These are phyloP conservation scores for Selene dorsalis DNA, from an alignment of 2,797 vertebrate species.

Conservation along the genomic window DNA sequence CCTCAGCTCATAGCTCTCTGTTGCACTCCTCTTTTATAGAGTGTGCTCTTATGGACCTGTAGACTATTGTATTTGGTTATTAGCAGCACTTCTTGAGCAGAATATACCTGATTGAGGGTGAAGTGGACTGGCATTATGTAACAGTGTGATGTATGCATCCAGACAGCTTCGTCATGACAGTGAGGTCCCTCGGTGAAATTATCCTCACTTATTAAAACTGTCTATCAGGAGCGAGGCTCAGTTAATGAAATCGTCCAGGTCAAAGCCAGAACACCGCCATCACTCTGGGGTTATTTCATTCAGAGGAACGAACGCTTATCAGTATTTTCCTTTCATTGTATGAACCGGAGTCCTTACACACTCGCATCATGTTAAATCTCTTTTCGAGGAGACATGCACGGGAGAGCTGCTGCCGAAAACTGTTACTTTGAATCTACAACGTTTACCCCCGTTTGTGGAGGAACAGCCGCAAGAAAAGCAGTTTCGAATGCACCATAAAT, in stretches of 20 bases:
- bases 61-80: conserved; percentile 35
- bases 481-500: conserved; percentile 81
- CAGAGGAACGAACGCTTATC: conserved; percentile 37
- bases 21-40: conserved; percentile 52
- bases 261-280: conserved; percentile 54
- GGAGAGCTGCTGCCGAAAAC: conserved; percentile 47
- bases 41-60: conserved; percentile 34
- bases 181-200: conserved; percentile 65
- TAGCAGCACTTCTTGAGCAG: conserved; percentile 35
- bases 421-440: conserved; percentile 17
- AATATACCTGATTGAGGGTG: conserved; percentile 35
- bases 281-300: conserved; percentile 45
- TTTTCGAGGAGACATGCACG: conserved; percentile 23
- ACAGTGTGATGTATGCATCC: conserved; percentile 53
- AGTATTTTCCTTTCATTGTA: conserved; percentile 37
- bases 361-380: conserved; percentile 43
- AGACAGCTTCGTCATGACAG: conserved; percentile 58
- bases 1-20: conserved; percentile 46
- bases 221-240: conserved; percentile 58
- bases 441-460: conserved; percentile 29
- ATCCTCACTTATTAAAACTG: conserved; percentile 74
- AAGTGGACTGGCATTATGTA: conserved; percentile 35
- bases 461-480: conserved; percentile 44
- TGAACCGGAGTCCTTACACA: conserved; percentile 30
- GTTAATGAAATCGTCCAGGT: conserved; percentile 70